These are phyloP conservation scores for Sarcophaga peregrina DNA, from an alignment of 1,140 invertebrate species.

Conservation along the genomic window DNA sequence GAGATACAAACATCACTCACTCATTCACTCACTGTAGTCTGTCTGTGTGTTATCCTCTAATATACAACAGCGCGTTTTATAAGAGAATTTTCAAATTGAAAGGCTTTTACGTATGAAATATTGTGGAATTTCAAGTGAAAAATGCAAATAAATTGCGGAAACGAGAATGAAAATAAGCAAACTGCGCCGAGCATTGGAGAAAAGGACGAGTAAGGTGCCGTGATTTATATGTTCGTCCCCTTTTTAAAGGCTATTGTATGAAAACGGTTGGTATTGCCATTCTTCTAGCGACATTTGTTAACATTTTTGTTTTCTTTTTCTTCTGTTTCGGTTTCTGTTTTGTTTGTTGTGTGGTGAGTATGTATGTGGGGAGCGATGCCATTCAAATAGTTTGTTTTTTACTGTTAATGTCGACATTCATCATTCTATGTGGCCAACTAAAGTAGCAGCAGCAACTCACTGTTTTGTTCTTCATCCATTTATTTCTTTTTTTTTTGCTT, in stretches of 20 bases:
- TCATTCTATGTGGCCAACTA: not conserved
- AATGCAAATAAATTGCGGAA: slow-evolving; percentile 11
- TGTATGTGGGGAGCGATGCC: not conserved
- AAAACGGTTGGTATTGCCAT: not conserved
- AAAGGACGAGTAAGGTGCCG: not conserved
- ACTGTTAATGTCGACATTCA: slow-evolving; percentile 21
- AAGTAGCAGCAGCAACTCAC: not conserved
- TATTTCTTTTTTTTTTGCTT: not conserved
- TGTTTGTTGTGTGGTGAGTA: not conserved
- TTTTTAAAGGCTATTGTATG: not conserved
- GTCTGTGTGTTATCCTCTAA: too few relatives aligned
- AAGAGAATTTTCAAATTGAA: not conserved
- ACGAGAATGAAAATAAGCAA: not conserved
- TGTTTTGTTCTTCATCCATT: not conserved
- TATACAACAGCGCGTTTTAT: not conserved
- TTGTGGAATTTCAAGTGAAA: not conserved
- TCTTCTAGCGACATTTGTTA: too few relatives aligned
- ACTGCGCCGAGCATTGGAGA: too few relatives aligned
- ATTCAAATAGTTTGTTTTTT: slow-evolving; percentile 4
- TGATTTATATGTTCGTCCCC: not conserved
- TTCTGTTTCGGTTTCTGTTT: not conserved
- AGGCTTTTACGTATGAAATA: not conserved
- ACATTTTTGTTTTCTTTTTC: not conserved
- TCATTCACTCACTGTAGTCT: too few relatives aligned
- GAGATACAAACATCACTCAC: too few relatives aligned